Evolutionary conservation across 2,888 invertebrate species (phyloP).

Genomic region (Brachypalpus laphriformis): DNA sequence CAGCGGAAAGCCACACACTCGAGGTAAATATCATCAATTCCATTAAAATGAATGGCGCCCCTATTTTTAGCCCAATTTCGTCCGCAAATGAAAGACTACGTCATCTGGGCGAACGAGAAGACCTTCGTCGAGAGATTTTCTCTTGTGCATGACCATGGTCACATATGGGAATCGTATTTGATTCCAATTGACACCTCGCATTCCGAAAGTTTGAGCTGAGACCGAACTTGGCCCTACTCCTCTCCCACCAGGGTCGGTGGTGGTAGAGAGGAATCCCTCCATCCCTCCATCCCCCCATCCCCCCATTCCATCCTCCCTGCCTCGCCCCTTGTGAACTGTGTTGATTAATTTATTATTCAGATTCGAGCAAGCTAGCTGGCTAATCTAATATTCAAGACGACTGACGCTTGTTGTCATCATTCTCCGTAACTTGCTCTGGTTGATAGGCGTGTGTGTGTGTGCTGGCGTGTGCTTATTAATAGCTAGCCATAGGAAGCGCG

Average conservation of each 20-base stretch:
- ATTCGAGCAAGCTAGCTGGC: conserved; percentile 1
- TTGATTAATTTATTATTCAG: conserved; percentile 56
- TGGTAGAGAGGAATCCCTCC: no score
- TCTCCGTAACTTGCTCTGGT: background rate
- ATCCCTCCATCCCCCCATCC: background rate
- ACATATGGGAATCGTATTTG: background rate
- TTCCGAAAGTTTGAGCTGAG: background rate
- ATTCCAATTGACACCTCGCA: background rate
- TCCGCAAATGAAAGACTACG: conserved; percentile 69
- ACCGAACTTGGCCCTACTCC: no score
- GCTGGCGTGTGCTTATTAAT: conserved; percentile 47
- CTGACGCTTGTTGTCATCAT: conserved; percentile 28
- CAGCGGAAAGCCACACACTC: background rate
- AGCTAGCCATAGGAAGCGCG: conserved; percentile 19
- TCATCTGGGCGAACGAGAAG: conserved; percentile 56
- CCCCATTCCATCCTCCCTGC: no score
- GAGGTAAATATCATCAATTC: conserved; percentile 30
- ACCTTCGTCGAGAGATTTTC: conserved; percentile 47
- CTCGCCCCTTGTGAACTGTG: background rate
- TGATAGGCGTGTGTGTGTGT: conserved; percentile 14
- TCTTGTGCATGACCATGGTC: background rate
- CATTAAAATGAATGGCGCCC: background rate
- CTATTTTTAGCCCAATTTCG: conserved; percentile 13
- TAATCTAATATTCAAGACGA: conserved; percentile 49
- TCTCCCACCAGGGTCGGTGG: no score